Conservation (phyloP, 2,888 invertebrate genomes). For the Xestia ashworthii region DNA sequence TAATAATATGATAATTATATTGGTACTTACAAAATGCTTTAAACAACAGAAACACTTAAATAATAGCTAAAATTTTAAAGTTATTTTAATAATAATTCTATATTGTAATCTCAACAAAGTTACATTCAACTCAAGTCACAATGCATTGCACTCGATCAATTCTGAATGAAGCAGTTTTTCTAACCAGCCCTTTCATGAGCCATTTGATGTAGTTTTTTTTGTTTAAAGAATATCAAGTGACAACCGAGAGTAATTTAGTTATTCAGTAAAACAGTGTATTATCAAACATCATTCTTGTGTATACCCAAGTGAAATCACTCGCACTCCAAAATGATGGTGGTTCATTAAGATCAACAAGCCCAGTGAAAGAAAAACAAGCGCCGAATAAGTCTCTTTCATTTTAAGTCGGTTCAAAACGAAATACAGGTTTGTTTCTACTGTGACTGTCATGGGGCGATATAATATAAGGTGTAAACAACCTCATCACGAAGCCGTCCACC, state of each 20-base stretch:
- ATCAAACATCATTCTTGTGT: background rate
- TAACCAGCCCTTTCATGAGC: background rate
- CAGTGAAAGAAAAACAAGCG: background rate
- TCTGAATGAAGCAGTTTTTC: background rate
- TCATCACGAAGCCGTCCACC: too few species aligned
- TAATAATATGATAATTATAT: background rate
- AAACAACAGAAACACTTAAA: background rate
- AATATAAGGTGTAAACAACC: too few species aligned
- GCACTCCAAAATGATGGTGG: background rate
- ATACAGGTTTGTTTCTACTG: background rate
- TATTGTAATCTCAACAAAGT: constrained; percentile 52
- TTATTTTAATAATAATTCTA: background rate
- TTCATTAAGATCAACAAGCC: background rate
- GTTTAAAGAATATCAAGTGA: constrained; percentile 45
- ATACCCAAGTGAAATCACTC: constrained; percentile 14
- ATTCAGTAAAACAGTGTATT: constrained; percentile 33
- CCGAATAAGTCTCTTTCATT: background rate
- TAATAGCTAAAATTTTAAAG: background rate
- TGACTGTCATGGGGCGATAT: background rate
- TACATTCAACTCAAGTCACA: constrained; percentile 13
- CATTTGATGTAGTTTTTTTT: background rate
- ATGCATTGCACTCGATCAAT: background rate
- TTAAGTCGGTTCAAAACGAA: background rate
- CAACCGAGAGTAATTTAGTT: constrained; percentile 54
- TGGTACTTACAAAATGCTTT: background rate